Conservation (phyloP, 2,888 invertebrate species). For the Synanthedon tipuliformis region DNA sequence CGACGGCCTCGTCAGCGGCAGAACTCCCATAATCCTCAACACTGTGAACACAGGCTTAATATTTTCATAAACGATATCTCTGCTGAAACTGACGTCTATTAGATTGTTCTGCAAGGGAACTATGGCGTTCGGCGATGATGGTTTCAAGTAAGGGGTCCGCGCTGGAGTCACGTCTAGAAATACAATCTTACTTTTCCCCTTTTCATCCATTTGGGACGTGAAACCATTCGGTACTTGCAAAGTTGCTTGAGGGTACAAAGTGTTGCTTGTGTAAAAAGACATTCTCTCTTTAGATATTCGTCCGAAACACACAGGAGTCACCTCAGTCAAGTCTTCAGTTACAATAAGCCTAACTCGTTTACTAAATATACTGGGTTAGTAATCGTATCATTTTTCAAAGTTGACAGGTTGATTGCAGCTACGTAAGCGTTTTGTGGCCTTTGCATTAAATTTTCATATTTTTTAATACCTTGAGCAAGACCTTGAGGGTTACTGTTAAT, state of each 20-base stretch:
- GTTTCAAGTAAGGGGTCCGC: constrained; percentile 31
- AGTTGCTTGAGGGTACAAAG: constrained; percentile 26
- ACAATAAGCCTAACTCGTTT: constrained; percentile 20
- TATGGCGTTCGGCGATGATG: constrained; percentile 34
- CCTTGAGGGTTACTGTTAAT: constrained; percentile 16
- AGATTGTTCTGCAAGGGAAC: constrained; percentile 43
- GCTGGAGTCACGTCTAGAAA: constrained; percentile 55
- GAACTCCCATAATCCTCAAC: constrained; percentile 69
- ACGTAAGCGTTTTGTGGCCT: constrained; percentile 34
- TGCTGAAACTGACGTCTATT: constrained; percentile 33
- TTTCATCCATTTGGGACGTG: constrained; percentile 31
- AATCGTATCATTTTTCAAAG: constrained; percentile 41
- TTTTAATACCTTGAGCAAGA: constrained; percentile 42
- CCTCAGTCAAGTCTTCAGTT: constrained; percentile 18
- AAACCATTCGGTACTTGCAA: constrained; percentile 42
- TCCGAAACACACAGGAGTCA: constrained; percentile 14
- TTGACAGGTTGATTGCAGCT: constrained; percentile 54
- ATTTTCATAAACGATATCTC: constrained; percentile 57
- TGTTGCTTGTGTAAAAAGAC: constrained; percentile 39
- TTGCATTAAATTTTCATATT: constrained; percentile 45
- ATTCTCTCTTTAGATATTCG: constrained; percentile 18
- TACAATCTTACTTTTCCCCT: constrained; percentile 37
- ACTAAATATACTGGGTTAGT: constrained; percentile 6
- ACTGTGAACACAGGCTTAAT: constrained; percentile 55
- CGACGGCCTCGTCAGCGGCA: constrained; percentile 68